Conservation (phyloP, 2,888 invertebrate genomes). For the Ctenicera cuprea region DNA sequence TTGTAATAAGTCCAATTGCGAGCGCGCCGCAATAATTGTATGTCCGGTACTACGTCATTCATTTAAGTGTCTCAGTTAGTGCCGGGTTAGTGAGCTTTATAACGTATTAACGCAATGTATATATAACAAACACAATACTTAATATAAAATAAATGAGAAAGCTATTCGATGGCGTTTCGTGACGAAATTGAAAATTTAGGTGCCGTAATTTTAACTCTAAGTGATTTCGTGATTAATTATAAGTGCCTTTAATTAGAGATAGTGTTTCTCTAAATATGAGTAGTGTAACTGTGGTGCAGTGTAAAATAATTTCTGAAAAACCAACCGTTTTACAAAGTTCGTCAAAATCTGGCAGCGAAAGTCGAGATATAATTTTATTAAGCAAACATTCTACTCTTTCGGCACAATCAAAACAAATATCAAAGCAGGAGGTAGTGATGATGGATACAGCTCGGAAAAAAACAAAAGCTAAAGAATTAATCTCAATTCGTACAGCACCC, state of each 20-base stretch:
- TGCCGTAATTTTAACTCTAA: background rate
- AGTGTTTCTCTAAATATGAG: background rate
- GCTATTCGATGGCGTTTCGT: background rate
- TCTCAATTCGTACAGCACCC: conserved; percentile 74
- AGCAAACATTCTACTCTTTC: conserved; percentile 44
- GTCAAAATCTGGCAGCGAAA: conserved; percentile 58
- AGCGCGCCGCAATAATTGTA: conserved; percentile 63
- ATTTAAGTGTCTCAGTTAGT: conserved; percentile 35
- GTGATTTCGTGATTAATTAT: background rate
- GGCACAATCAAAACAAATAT: background rate
- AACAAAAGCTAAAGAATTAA: conserved; percentile 58
- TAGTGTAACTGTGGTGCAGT: conserved; percentile 10
- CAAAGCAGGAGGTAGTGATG: conserved; percentile 62
- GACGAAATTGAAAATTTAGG: background rate
- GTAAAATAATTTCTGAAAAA: background rate
- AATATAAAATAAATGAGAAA: background rate
- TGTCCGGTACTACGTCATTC: conserved; percentile 61
- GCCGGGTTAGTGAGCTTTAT: conserved; percentile 25
- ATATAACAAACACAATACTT: background rate
- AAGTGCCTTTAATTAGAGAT: background rate
- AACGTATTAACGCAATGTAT: conserved; percentile 4
- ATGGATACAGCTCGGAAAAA: conserved; percentile 68
- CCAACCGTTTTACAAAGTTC: background rate
- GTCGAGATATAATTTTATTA: background rate
- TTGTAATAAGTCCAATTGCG: conserved; percentile 59